Conservation (phyloP, 2,797 vertebrate species). For the Gobio occitaniae region DNA sequence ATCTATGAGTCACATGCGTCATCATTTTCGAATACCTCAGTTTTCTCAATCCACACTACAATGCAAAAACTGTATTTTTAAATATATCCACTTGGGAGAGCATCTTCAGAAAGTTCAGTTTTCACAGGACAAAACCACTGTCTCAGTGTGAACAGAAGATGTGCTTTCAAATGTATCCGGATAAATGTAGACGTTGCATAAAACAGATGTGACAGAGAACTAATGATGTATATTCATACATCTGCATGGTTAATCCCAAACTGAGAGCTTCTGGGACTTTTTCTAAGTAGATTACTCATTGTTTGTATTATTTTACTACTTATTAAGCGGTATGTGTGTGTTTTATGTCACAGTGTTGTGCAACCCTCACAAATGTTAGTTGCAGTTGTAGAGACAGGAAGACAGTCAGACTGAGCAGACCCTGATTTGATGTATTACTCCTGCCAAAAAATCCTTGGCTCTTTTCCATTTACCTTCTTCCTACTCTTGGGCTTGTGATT, state of each 20-base stretch:
- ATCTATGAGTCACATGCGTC: not conserved
- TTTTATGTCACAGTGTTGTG: slow-evolving; percentile 8
- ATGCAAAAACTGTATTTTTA: not conserved
- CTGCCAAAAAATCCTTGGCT: slow-evolving; percentile 10
- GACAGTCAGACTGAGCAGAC: slow-evolving; percentile 23
- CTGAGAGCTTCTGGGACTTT: not conserved
- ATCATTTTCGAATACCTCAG: not conserved
- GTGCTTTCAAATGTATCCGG: not conserved
- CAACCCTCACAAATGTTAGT: not conserved
- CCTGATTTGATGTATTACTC: slow-evolving; percentile 13
- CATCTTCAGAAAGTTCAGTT: no score
- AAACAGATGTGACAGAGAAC: not conserved
- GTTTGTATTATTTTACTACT: slow-evolving; percentile 20
- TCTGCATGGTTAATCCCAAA: not conserved
- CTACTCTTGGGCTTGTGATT: not conserved
- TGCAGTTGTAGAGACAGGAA: slow-evolving; percentile 9
- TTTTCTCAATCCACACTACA: not conserved
- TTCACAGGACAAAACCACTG: not conserved
- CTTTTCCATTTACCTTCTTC: slow-evolving; percentile 18
- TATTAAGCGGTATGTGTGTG: not conserved
- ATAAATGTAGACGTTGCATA: not conserved
- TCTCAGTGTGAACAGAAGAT: not conserved
- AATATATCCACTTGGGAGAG: not conserved
- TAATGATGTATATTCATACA: not conserved
- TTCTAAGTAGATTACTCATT: slow-evolving; percentile 6